Evolutionary conservation across 2,888 invertebrate species (phyloP).

Genomic region (Drosophila kuntzei): DNA sequence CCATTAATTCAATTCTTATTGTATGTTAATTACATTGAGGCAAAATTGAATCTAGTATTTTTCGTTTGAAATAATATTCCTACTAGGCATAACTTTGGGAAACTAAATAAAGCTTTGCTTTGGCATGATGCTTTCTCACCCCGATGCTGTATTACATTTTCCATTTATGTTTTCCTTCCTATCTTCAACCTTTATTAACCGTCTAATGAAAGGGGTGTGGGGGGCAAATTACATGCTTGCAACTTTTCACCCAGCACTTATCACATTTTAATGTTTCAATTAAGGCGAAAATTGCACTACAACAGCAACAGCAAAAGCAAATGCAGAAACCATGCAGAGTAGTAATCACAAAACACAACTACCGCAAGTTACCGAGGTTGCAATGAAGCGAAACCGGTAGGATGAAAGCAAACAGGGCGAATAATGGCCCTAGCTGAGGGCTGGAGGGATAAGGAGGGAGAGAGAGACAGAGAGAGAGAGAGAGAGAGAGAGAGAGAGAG

Average conservation of each 20-base stretch:
- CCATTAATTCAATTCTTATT: no score
- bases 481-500: neutral
- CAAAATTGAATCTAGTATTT: no score
- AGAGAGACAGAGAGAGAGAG: no score
- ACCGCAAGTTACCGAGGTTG: slow-evolving; percentile 65
- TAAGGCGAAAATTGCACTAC: slow-evolving; percentile 77
- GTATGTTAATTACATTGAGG: no score
- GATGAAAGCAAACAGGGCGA: slow-evolving; percentile 45
- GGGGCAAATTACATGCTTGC: slow-evolving; percentile 57
- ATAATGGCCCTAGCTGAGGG: slow-evolving; percentile 36
- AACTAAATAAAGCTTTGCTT: neutral
- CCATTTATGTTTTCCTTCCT: neutral
- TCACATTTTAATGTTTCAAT: slow-evolving; percentile 85
- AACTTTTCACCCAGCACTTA: slow-evolving; percentile 80
- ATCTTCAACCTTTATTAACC: neutral
- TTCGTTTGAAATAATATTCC: neutral
- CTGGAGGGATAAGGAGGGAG: neutral
- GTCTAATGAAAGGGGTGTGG: slow-evolving; percentile 20
- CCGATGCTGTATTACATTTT: neutral
- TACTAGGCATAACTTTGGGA: neutral
- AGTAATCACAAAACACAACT: slow-evolving; percentile 50
- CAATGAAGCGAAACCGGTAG: slow-evolving; percentile 67
- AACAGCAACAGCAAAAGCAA: slow-evolving; percentile 37
- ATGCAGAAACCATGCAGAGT: slow-evolving; percentile 39
- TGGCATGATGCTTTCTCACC: neutral